Evolutionary conservation across 2,797 vertebrate genomes (phyloP).

Genomic region (Lycodopsis pacificus): DNA sequence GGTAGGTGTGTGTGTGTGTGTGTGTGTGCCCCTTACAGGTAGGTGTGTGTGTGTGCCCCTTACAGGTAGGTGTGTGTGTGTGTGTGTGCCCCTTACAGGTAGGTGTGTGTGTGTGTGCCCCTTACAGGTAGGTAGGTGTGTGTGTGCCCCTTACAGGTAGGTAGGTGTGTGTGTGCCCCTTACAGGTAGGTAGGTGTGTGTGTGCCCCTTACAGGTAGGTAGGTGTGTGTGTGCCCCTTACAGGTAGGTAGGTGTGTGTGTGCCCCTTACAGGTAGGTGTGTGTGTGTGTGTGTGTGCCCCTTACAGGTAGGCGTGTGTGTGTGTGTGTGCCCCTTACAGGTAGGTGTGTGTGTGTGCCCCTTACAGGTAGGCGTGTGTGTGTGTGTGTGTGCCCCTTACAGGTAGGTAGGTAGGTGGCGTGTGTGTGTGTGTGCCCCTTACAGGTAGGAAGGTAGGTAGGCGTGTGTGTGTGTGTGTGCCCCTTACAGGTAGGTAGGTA

Average conservation of each 20-base stretch:
- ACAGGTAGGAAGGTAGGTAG: too few relatives aligned
- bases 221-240: neutral
- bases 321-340: slow-evolving; percentile 14
- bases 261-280: too few relatives aligned
- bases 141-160: too few relatives aligned
- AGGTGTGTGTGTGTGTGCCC: neutral
- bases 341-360: neutral
- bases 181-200: neutral
- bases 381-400: too few relatives aligned
- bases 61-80: neutral
- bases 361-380: too few relatives aligned
- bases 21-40: too few relatives aligned
- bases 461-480: too few relatives aligned
- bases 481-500: too few relatives aligned
- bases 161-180: neutral
- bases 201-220: too few relatives aligned
- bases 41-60: slow-evolving; percentile 14
- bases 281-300: neutral
- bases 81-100: too few relatives aligned
- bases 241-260: neutral
- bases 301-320: too few relatives aligned
- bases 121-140: neutral
- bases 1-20: too few relatives aligned
- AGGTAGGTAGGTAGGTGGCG: neutral
- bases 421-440: neutral